Evolutionary conservation across 2,797 vertebrate genomes (phyloP).

Genomic region (Cyprinella venusta): DNA sequence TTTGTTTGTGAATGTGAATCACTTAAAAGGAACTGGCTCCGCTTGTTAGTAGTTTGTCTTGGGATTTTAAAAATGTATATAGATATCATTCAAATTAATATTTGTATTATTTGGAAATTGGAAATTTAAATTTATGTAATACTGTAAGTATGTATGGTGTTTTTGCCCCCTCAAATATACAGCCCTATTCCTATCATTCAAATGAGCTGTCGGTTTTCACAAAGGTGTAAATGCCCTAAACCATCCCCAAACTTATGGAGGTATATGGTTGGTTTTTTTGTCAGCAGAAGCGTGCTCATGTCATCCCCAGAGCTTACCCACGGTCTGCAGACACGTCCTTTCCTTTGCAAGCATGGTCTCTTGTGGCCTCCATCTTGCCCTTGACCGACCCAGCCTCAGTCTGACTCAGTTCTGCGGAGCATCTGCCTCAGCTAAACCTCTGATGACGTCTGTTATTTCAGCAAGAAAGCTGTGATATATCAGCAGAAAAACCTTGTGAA

Average conservation of each 20-base stretch:
- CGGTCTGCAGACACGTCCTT: not conserved
- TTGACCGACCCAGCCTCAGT: constrained; percentile 27
- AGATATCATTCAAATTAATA: not conserved
- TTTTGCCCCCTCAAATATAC: accelerated
- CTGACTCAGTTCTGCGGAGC: constrained; percentile 29
- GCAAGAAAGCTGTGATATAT: not conserved
- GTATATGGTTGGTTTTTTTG: not conserved
- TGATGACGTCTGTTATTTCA: constrained; percentile 43
- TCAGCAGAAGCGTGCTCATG: not conserved
- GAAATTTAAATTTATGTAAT: not conserved
- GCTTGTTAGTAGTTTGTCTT: not conserved
- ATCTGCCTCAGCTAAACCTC: constrained; percentile 48
- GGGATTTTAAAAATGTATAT: not conserved
- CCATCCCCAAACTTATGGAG: not conserved
- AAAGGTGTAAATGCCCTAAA: not conserved
- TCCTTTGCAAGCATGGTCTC: not conserved
- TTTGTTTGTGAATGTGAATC: not conserved
- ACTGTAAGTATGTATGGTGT: not conserved
- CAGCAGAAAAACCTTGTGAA: constrained; percentile 46
- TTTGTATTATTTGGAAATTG: not conserved
- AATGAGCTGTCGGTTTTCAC: not conserved
- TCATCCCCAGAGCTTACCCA: not conserved
- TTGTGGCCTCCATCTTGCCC: constrained; percentile 14
- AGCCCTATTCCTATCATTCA: not conserved
- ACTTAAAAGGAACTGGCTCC: not conserved